Evolutionary conservation across 1,140 invertebrate genomes (phyloP), one percentile per base, ranked within the genome.

Genomic region (Zaprionus africanus): DNA sequence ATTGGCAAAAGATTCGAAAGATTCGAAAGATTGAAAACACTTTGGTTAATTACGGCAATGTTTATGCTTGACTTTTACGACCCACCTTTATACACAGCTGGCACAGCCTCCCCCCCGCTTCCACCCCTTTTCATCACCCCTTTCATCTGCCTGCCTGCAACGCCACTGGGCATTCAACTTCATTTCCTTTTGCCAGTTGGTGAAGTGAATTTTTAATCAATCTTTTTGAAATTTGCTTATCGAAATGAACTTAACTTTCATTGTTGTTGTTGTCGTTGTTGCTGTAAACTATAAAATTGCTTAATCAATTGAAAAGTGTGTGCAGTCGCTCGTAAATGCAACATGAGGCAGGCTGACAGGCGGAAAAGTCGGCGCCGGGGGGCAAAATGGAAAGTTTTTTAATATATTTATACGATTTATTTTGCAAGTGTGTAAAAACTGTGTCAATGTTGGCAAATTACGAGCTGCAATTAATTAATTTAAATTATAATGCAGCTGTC

Each of bases 371-470:
- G 17, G 41, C 3, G 41, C 9, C 22, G 24, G 71, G 24, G n/a
- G 13, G 24, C 7, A n/a, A 74, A 69, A 75, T 62, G 60, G 72
- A 75, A 75, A 75, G 72, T 75, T 69, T 62, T 41, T 26, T n/a
- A 17, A n/a, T 7, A 26, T 43, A 17, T 15, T 19, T 17, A 13
- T 28, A 13, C 41, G 11, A n/a, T 41, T 24, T 54, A 31, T 43
- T 22, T 62, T 56, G 60, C 28, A 68, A 61, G 34, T 28, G 38
- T 19, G 24, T 24, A 58, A 61, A 75, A 75, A 75, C 65, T 69
- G 72, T 75, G 72, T 75, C 72, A 75, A 75, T 75, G 72, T 51
- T 75, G 72, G 72, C 65, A 75, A 63, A 75, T 75, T 75, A 75
- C 41, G 58, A 69, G 62, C 62, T 75, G 72, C 59, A 75, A 69